phyloP scores from a whole-genome alignment of 2,113 vertebrate species.

The Myanophis thanlyinensis region DNA sequence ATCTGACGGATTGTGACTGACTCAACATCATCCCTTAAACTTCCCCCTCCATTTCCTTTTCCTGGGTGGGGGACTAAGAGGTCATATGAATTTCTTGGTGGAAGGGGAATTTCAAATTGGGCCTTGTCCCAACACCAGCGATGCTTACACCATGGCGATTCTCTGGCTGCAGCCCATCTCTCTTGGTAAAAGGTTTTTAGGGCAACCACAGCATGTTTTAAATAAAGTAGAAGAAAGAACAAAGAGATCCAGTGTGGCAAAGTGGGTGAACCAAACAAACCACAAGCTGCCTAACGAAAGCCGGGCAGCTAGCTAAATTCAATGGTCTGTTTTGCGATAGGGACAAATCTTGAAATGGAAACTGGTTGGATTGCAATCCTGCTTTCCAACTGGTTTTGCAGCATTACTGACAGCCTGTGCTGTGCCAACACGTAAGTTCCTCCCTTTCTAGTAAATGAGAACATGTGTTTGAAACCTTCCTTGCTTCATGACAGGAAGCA shows the following conservation, averaged over 20 bases:
- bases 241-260: not conserved
- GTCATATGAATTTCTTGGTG: not conserved
- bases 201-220: not conserved
- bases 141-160: not conserved
- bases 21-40: not conserved
- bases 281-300: not conserved
- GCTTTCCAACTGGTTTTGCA: not conserved
- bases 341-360: not conserved
- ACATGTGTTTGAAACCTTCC: not conserved
- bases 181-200: not conserved
- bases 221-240: not conserved
- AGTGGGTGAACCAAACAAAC: not conserved
- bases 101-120: not conserved
- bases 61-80: not conserved
- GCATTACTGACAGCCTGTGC: not conserved
- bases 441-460: not conserved
- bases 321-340: not conserved
- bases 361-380: not conserved
- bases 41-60: not conserved
- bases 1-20: not conserved
- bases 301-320: not conserved
- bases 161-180: not conserved
- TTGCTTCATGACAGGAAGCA: not conserved
- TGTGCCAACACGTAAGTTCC: not conserved
- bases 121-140: not conserved